Evolutionary conservation across 92 coral and sea anemone genomes (phyloP).

Genomic region (Paragorgia papillata): DNA sequence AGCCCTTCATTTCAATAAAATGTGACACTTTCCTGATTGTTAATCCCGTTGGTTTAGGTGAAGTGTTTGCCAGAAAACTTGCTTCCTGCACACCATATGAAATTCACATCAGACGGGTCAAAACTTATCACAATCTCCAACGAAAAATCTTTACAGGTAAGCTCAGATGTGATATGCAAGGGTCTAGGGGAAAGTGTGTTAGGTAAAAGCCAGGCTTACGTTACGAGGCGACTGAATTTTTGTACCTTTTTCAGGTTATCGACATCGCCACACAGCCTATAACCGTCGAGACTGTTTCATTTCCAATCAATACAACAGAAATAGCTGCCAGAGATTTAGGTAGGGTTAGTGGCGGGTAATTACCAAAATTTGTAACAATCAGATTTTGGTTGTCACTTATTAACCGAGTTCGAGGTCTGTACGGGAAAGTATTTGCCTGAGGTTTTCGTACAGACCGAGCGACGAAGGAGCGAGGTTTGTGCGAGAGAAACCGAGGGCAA

Average conservation of each 20-base stretch:
- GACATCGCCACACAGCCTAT: conserved; percentile 47
- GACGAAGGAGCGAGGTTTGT: too few species aligned
- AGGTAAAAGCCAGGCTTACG: too few species aligned
- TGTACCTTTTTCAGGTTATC: conserved; percentile 44
- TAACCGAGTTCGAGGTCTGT: too few species aligned
- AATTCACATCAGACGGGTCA: conserved; percentile 70
- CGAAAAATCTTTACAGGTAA: conserved; percentile 79
- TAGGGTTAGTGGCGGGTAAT: too few species aligned
- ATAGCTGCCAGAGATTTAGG: conserved; percentile 23
- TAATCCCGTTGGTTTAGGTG: conserved; percentile 46
- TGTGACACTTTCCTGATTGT: neutral
- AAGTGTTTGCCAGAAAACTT: conserved; percentile 67
- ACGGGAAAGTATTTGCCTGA: too few species aligned
- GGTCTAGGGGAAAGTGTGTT: neutral
- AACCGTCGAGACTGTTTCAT: conserved; percentile 48
- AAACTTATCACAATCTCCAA: conserved; percentile 68
- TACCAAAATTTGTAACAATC: too few species aligned
- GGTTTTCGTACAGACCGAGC: too few species aligned
- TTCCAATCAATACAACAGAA: conserved; percentile 42
- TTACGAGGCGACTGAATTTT: too few species aligned
- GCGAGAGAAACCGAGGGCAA: too few species aligned
- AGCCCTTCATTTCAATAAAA: too few species aligned
- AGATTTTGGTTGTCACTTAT: too few species aligned
- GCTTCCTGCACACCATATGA: conserved; percentile 71
- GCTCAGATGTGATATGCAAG: neutral